These are phyloP conservation scores for Actinia tenebrosa DNA, from an alignment of 64 coral and sea anemone genomes.

Conservation along the genomic window DNA sequence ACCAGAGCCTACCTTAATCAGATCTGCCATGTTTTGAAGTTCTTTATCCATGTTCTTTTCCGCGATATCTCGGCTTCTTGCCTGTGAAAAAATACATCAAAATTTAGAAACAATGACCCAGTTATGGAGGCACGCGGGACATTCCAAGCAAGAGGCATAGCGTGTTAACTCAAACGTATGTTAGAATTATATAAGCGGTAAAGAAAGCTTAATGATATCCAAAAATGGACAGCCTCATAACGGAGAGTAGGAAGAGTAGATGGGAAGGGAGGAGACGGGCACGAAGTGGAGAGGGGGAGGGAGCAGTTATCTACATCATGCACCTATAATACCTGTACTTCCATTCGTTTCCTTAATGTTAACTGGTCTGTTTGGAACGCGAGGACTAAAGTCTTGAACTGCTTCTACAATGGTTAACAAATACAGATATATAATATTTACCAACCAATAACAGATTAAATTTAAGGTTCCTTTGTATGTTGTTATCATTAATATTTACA, in stretches of 20 bases:
- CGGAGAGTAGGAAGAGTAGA: no score
- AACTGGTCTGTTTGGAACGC: constrained; percentile 74
- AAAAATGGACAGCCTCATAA: no score
- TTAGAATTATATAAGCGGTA: no score
- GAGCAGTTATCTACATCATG: no score
- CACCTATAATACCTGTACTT: constrained; percentile 47
- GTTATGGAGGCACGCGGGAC: no score
- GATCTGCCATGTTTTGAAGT: constrained; percentile 43
- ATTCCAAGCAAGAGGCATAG: no score
- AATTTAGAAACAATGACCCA: neutral
- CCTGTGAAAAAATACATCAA: constrained; percentile 20
- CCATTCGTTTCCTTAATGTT: constrained; percentile 49
- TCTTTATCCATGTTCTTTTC: constrained; percentile 72
- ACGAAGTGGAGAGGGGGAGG: no score
- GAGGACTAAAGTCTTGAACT: constrained; percentile 64
- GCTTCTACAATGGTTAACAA: constrained; percentile 39
- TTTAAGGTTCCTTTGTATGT: no score
- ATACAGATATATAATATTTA: neutral
- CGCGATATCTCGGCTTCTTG: constrained; percentile 60
- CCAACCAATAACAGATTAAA: neutral
- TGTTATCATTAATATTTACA: no score
- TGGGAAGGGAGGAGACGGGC: no score
- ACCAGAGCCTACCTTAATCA: constrained; percentile 42
- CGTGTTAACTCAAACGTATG: no score
- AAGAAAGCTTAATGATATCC: no score